Evolutionary conservation across 1,140 invertebrate genomes (phyloP).

Genomic region (Drosophila nigrodunni): DNA sequence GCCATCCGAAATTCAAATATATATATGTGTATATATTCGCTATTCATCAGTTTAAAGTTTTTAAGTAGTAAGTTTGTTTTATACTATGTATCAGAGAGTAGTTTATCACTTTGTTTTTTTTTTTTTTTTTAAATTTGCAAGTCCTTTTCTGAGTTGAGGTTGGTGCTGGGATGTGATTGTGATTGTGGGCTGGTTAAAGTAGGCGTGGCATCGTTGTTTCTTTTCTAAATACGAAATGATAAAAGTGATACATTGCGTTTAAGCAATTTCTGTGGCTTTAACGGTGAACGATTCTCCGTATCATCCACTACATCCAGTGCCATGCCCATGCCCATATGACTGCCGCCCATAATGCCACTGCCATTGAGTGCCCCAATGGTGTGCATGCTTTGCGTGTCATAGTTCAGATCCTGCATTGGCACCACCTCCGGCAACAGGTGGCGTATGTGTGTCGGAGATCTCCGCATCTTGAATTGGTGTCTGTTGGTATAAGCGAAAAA

Average conservation of each 20-base stretch:
- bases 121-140: constrained; percentile 55
- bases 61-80: constrained; percentile 13
- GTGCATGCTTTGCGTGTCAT: constrained; percentile 78
- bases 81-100: constrained; percentile 75
- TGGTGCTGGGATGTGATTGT: constrained; percentile 51
- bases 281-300: constrained; percentile 57
- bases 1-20: constrained; percentile 38
- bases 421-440: constrained; percentile 89
- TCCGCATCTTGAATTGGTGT: constrained; percentile 88
- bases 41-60: constrained; percentile 56
- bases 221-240: constrained; percentile 79
- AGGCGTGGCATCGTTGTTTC: constrained; percentile 51
- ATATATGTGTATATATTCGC: constrained; percentile 16
- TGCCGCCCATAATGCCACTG: constrained; percentile 65
- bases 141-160: constrained; percentile 32
- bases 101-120: constrained; percentile 70
- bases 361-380: constrained; percentile 59
- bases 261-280: constrained; percentile 67
- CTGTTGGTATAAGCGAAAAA: constrained; percentile 36
- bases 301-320: constrained; percentile 50
- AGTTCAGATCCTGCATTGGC: constrained; percentile 86
- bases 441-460: constrained; percentile 90
- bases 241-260: constrained; percentile 83
- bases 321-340: constrained; percentile 68
- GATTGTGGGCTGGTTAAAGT: constrained; percentile 26